Conservation (phyloP, 2,888 invertebrate species). For the Machimus rusticus region DNA sequence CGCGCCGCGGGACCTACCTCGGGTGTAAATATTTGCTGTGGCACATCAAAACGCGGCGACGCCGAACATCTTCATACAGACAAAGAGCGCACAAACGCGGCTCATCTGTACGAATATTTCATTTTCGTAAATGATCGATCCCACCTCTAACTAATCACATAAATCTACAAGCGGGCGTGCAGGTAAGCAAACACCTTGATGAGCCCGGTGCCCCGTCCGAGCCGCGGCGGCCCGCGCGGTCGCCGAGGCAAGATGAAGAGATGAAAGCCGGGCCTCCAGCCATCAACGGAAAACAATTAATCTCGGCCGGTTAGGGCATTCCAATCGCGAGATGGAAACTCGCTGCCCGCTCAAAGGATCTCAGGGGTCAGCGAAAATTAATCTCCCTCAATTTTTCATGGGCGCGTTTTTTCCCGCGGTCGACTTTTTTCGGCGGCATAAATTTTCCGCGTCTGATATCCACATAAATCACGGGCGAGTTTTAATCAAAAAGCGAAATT, state of each 20-base stretch:
- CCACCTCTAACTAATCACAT: slow-evolving; percentile 42
- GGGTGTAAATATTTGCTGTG: slow-evolving; percentile 38
- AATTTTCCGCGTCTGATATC: slow-evolving; percentile 35
- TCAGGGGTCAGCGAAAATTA: slow-evolving; percentile 46
- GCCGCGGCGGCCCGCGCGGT: not conserved
- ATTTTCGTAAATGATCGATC: slow-evolving; percentile 41
- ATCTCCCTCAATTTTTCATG: slow-evolving; percentile 46
- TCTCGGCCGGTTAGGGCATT: slow-evolving; percentile 29
- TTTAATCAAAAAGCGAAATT: slow-evolving; percentile 45
- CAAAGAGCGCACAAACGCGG: slow-evolving; percentile 11
- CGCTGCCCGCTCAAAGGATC: slow-evolving; percentile 12
- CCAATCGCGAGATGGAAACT: slow-evolving; percentile 31
- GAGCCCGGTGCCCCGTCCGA: not conserved
- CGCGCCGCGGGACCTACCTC: not conserved
- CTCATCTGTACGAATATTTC: not conserved
- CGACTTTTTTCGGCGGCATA: not conserved
- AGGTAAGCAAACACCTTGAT: slow-evolving; percentile 43
- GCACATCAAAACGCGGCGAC: not conserved
- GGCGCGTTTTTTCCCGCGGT: not conserved
- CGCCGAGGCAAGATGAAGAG: slow-evolving; percentile 42
- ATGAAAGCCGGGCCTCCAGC: slow-evolving; percentile 45
- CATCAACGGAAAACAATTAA: slow-evolving; percentile 46
- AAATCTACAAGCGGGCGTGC: slow-evolving; percentile 37
- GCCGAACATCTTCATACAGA: slow-evolving; percentile 30
- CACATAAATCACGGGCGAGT: slow-evolving; percentile 43